A percentile compares a stretch with the other conserved stretches of the same genome.
phyloP scores from a whole-genome alignment of 23 tunicate species.

The Ciona savignyi region DNA sequence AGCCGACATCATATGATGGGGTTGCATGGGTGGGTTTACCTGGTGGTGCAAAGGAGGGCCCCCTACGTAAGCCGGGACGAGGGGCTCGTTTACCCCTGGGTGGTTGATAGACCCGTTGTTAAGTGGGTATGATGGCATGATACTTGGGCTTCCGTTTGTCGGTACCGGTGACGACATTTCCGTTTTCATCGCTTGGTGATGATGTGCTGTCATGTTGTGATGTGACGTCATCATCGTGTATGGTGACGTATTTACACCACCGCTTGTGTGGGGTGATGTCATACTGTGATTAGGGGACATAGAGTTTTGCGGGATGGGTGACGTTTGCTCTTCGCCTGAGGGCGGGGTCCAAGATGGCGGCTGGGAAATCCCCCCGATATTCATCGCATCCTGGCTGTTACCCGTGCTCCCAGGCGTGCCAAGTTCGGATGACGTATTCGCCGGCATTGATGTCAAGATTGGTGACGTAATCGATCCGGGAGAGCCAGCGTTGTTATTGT shows the following conservation, averaged over 20 bases:
- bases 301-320: constrained; percentile 43
- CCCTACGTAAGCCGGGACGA: constrained; percentile 18
- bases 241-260: constrained; percentile 14
- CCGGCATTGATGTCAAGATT: constrained; percentile 38
- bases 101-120: constrained; percentile 23
- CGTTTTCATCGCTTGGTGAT: constrained; percentile 46
- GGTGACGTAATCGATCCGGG: constrained; percentile 89
- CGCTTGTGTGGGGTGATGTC: constrained; percentile 36
- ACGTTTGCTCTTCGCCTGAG: constrained; percentile 55
- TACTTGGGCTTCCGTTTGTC: constrained; percentile 41
- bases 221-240: constrained; percentile 29
- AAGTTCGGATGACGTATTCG: constrained; percentile 33
- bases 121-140: constrained; percentile 30
- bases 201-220: constrained; percentile 46
- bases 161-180: constrained; percentile 80
- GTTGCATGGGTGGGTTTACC: constrained; percentile 33
- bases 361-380: constrained; percentile 6
- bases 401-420: constrained; percentile 39
- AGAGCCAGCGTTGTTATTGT: constrained; percentile 61
- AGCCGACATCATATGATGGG: constrained; percentile 46
- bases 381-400: constrained; percentile 6
- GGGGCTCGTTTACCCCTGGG: constrained; percentile 16
- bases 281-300: constrained; percentile 73
- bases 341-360: constrained; percentile 53
- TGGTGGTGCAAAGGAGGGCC: constrained; percentile 14